Conservation (phyloP, 2,113 vertebrate genomes). For the Xiphias gladius region DNA sequence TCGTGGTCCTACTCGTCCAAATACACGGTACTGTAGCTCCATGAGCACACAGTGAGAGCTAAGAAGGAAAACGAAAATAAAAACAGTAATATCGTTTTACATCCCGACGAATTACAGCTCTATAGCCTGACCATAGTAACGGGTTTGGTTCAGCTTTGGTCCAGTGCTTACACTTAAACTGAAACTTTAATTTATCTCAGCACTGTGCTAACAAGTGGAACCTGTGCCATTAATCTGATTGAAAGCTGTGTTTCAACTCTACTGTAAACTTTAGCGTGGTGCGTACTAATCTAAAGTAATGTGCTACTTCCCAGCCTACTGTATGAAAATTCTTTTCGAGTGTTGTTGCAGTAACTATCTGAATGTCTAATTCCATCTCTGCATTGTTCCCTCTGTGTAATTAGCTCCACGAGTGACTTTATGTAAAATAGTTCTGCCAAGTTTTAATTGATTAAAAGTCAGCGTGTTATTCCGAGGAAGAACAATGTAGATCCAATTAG, state of each 20-base stretch:
- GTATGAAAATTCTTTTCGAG: constrained; percentile 10
- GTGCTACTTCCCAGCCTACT: not conserved
- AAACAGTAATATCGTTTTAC: no score
- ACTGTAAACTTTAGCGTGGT: not conserved
- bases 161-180: no score
- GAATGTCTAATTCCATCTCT: constrained; percentile 36
- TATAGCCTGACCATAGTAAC: no score
- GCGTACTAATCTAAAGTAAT: not conserved
- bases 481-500: constrained; percentile 75
- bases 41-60: no score
- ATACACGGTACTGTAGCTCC: no score
- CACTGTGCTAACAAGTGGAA: not conserved
- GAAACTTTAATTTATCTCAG: no score
- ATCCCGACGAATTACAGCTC: no score
- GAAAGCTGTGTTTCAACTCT: not conserved
- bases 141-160: no score
- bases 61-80: no score
- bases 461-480: constrained; percentile 55
- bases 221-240: not conserved
- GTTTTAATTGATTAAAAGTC: constrained; percentile 78
- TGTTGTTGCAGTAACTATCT: not conserved
- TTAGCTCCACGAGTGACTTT: constrained; percentile 63
- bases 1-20: no score
- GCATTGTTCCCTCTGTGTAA: constrained; percentile 46
- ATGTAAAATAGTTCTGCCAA: constrained; percentile 69